Base-by-base conservation (phyloP, 1,140 invertebrate species). In the Oscheius sp. region DNA sequence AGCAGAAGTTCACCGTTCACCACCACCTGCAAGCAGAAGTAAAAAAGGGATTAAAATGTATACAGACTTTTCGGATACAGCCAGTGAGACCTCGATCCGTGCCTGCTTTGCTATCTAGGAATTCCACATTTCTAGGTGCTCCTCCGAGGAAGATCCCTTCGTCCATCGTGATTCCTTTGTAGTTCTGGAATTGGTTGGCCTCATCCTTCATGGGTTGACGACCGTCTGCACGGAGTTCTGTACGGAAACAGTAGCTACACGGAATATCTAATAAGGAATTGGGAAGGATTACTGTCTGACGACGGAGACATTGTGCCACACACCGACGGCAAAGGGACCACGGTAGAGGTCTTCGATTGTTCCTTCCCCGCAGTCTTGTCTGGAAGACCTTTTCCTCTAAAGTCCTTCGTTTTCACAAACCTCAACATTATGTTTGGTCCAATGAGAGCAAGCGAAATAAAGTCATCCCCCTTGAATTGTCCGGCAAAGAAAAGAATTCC, bases 101-200 rank as follows among this genome's bases (percentile, higher is more conserved):
- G 36, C 67, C 67, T 36, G 67, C 55, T 35, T 68, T 68, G n/a
- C 55, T 49, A 28, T 68, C 49, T 28, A 68, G 45, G 15, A 68
- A 68, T 29, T 68, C 67, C n/a, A 68, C 55, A 20, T 68, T 68
- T 13, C 55, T 49, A 7, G 67, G 67, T 38, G 67, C 67, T 15
- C 49, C 67, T 4, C 67, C 67, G 7, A 68, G 28, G 52, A 68
- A 68, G 15, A 68, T 55, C 2, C 67, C 67, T 26, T 68, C 67
- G 15, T 68, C 67, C 67, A 68, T 68, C 31, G 67, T 68, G 55
- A 68, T 68, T 26, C 67, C 67, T 42, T 68, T 68, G 36, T 38
- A 68, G 23, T 68, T 68, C 45, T 68, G 20, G 26, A 68, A 52
- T 20, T 2, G 49, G 7, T 20, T 26, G 4, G 23, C 49, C 23